phyloP scores from a whole-genome alignment of 2,888 invertebrate species.

The Tenthredo livida region DNA sequence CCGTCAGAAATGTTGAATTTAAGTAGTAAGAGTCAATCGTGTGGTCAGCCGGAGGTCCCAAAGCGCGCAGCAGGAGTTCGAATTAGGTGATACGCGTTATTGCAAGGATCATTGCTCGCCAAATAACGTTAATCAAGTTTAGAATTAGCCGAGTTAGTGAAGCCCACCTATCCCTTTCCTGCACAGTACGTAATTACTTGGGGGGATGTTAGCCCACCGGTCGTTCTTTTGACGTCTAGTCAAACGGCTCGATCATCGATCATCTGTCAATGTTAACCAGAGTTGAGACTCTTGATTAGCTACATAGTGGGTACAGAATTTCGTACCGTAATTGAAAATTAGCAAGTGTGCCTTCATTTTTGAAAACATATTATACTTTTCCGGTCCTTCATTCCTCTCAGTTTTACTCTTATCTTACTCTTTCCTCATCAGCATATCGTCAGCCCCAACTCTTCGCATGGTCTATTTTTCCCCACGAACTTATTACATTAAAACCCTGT shows the following conservation, averaged over 20 bases:
- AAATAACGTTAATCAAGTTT: conserved; percentile 35
- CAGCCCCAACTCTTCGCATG: too few species aligned
- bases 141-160: neutral
- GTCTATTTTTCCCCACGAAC: neutral
- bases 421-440: neutral
- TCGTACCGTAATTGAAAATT: neutral
- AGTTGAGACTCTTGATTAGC: neutral
- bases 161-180: conserved; percentile 11
- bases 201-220: neutral
- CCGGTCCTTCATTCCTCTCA: neutral
- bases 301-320: too few species aligned
- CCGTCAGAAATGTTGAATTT: neutral
- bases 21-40: conserved; percentile 34
- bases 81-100: conserved; percentile 11
- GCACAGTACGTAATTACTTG: conserved; percentile 14
- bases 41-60: neutral
- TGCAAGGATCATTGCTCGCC: conserved; percentile 5
- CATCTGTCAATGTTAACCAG: neutral
- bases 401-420: neutral
- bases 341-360: neutral
- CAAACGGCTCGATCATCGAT: neutral
- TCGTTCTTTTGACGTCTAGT: conserved; percentile 13
- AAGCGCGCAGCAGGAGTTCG: neutral
- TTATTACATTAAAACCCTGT: neutral
- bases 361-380: too few species aligned